Percentiles rank a stretch among this genome's conserved stretches.
These are phyloP conservation scores for Falco naumanni DNA, from an alignment of 2,797 vertebrate species.

Conservation along the genomic window DNA sequence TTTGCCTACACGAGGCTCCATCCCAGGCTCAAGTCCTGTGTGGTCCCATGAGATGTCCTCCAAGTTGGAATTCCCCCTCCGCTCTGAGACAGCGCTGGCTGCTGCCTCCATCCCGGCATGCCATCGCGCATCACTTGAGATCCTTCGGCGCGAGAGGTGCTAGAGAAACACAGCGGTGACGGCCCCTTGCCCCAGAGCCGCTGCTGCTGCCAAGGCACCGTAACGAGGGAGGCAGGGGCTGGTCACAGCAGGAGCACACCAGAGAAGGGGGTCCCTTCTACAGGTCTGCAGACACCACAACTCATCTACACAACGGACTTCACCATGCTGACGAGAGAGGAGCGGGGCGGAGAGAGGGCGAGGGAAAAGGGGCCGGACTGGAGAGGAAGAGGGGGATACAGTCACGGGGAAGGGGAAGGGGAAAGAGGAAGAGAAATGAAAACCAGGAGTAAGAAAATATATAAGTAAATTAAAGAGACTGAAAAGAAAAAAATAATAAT, in stretches of 20 bases:
- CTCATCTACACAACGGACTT: constrained; percentile 85
- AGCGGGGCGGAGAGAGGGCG: constrained; percentile 83
- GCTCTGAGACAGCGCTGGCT: neutral
- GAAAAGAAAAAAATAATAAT: constrained; percentile 78
- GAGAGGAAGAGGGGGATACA: constrained; percentile 79
- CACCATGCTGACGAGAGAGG: constrained; percentile 88
- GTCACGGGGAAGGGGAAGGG: constrained; percentile 77
- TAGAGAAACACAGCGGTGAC: neutral
- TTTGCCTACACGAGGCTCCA: neutral
- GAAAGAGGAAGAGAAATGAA: constrained; percentile 78
- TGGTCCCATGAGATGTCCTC: neutral
- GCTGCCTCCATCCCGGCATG: neutral
- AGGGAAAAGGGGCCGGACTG: constrained; percentile 76
- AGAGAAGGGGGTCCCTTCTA: constrained; percentile 48
- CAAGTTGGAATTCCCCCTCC: neutral
- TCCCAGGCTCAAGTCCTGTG: neutral
- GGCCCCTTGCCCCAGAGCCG: neutral
- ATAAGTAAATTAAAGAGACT: constrained; percentile 76
- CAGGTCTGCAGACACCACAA: constrained; percentile 87
- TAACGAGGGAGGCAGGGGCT: constrained; percentile 26
- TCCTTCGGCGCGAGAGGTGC: constrained; percentile 1
- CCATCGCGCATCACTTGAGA: neutral
- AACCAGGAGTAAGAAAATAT: constrained; percentile 80
- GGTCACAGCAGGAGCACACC: constrained; percentile 74
- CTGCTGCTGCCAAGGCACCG: neutral